Evolutionary conservation across 2,888 invertebrate genomes (phyloP).

Genomic region (Thymelicus sylvestris): DNA sequence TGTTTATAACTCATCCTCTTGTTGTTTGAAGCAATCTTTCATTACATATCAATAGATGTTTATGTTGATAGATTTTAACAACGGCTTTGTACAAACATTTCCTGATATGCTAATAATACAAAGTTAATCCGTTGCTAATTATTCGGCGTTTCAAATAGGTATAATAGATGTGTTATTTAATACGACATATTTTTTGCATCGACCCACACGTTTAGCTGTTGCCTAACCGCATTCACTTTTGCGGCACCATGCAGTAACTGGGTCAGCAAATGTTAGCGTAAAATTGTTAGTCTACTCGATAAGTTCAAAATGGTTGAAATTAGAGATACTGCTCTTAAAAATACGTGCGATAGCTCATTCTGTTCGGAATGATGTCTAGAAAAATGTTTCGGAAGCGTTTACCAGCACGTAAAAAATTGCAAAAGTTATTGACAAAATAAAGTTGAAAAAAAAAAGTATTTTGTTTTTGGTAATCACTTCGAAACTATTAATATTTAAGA

Average conservation of each 20-base stretch:
- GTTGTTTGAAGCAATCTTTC: not conserved
- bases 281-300: no score
- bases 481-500: no score
- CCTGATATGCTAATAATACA: constrained; percentile 15
- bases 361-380: no score
- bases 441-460: no score
- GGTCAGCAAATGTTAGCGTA: constrained; percentile 30
- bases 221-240: constrained; percentile 38
- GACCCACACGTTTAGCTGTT: constrained; percentile 32
- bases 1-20: not conserved
- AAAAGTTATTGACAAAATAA: no score
- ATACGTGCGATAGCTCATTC: no score
- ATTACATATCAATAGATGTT: not conserved
- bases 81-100: not conserved
- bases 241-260: constrained; percentile 33
- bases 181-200: constrained; percentile 20
- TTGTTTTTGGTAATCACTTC: no score
- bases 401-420: no score
- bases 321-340: no score
- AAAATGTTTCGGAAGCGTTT: no score
- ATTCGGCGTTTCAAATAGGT: constrained; percentile 11
- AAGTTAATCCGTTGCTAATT: constrained; percentile 26
- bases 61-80: not conserved
- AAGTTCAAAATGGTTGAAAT: no score
- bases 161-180: constrained; percentile 3